Base-by-base conservation (phyloP, 2,888 invertebrate genomes). In the Caenorhabditis macrosperma region DNA sequence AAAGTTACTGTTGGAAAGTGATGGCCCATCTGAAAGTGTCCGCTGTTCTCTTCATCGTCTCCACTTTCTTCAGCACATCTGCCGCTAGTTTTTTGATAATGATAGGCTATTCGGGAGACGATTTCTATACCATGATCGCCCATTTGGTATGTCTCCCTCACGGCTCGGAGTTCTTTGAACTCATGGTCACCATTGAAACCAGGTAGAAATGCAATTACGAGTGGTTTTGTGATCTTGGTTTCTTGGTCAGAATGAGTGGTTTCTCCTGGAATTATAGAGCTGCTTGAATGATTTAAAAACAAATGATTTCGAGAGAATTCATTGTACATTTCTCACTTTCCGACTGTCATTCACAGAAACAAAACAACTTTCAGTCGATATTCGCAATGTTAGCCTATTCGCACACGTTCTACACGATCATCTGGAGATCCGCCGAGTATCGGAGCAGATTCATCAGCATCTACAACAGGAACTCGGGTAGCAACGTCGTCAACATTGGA, bases 401-500 rank as follows among this genome's bases (percentile, higher is more conserved):
- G 1, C 69, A 78, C 46, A 66, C 71, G 4, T 78, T 78, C 30
- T 78, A 78, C 35, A 60, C 71, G 46, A 66, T 78, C 38, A 59
- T 78, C 24, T 78, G 66, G 66, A 24, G 78, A 7, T 78, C 78
- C 5, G 10, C 33, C 1, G 78, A 78, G 12, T 78, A 78, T 66
- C 71, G 78, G 12, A 44, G 46, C 6, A 33, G 72, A 10, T 72
- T 72, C 50, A 38, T 72, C 46, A 46, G 57, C 9, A 38, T 72
- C 26, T 72, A 72, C 24, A 26, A 6, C 12, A 44, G 26, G 35
- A 26, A 12, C 3, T 12, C 52, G 52, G 20, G 20, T 30, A 4
- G 6, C 0, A 30, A 54, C 6, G 33, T 33, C 17, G 44, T 57
- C 10, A 7, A 15, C 10, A 20, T 33, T 4, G 6, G 20, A 10